A percentile compares a stretch with the other conserved stretches of the same genome.
Conservation (phyloP, 2,888 invertebrate genomes). For the Pseudococcus viburni region DNA sequence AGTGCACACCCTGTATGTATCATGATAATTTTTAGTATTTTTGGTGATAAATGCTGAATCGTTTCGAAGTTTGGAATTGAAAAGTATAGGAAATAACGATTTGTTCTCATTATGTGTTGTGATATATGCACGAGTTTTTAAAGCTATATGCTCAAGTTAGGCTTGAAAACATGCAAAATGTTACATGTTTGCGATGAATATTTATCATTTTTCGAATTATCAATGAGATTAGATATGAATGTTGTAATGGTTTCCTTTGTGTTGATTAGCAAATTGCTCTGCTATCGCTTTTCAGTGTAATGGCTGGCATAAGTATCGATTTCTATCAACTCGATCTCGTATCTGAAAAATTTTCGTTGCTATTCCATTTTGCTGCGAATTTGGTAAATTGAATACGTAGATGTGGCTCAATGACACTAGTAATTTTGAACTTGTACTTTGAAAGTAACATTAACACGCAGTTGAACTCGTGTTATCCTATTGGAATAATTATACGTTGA, state of each 20-base stretch:
- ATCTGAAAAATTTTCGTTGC: not conserved
- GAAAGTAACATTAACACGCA: not conserved
- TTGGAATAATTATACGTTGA: not conserved
- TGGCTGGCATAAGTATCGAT: not conserved
- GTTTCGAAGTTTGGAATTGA: too few relatives aligned
- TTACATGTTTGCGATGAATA: not conserved
- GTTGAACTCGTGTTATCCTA: not conserved
- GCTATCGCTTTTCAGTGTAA: not conserved
- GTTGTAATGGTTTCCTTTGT: not conserved
- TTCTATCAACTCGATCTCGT: not conserved
- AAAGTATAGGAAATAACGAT: too few relatives aligned
- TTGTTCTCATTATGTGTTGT: too few relatives aligned
- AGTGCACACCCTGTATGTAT: too few relatives aligned
- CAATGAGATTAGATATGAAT: not conserved
- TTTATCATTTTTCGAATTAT: not conserved
- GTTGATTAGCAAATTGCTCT: not conserved
- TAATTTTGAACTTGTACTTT: conserved; percentile 3
- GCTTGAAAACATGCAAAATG: not conserved
- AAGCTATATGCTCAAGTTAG: not conserved
- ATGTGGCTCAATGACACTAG: not conserved
- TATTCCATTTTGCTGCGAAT: not conserved
- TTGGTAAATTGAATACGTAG: not conserved
- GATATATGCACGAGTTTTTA: not conserved
- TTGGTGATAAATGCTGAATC: too few relatives aligned
- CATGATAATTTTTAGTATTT: too few relatives aligned